Base-by-base conservation (phyloP, 2,888 invertebrate genomes). In the Chymomyza fuscimana region DNA sequence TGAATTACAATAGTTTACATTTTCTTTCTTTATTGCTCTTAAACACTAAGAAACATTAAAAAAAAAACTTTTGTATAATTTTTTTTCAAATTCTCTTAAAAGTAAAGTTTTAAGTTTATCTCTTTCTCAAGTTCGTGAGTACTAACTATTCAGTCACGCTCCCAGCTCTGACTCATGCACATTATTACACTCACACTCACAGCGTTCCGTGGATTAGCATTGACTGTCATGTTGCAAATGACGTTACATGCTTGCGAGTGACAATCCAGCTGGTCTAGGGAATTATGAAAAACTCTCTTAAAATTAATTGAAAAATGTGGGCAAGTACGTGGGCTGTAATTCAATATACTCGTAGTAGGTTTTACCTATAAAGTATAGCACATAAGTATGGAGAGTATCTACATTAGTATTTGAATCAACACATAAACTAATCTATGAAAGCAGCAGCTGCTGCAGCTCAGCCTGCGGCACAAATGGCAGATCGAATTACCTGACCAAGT, bases 201-300 rank as follows among this genome's bases (percentile, higher is more conserved):
- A 32, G 32, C 7, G 32, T 52, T 50, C 36, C 36, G 78, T 72
- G 85, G 89, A 86, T 86, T 86, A 88, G 86, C 79, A 86, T 72
- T 87, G 86, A 70, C 88, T 86, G 85, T 88, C 85, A 88, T 86
- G 85, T 86, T 87, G 86, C 67, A 77, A 83, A 88, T 86, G 85
- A 88, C 85, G 86, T 88, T 87, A 86, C 89, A 88, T 88, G 87
- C 86, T 74, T 76, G 79, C 88, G 78, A 86, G 76, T 88, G 85
- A 86, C 85, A 86, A 22, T 19, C 22, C 58, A 25, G 15, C 15
- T 25, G 16, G 52, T 54, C 19, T 54, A 32, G 40, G 19, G 15
- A 52, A 36, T 32, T 64, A 32, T 64, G 54, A 64, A 36, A 54
- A 36, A 36, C 16, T 60, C 60, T 32, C 82, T 83, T 81, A 79